Conservation (phyloP, 2,113 vertebrate species). For the Tachuris rubrigastra region DNA sequence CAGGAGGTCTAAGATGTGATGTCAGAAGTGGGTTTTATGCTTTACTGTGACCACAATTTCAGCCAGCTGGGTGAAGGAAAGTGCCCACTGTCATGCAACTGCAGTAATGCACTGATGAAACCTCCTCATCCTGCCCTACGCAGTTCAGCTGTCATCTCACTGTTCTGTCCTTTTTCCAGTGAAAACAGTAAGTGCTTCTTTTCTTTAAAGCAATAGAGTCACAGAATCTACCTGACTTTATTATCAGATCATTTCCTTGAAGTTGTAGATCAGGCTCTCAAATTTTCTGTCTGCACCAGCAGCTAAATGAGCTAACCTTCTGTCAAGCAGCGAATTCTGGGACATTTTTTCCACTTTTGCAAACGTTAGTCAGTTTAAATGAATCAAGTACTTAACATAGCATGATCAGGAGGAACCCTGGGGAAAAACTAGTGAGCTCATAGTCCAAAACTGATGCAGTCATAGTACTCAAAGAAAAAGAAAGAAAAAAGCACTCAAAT, state of each 20-base stretch:
- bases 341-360: slow-evolving; percentile 60
- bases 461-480: slow-evolving; percentile 53
- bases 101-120: background rate
- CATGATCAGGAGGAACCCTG: slow-evolving; percentile 48
- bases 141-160: background rate
- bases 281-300: background rate
- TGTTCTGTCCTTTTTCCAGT: background rate
- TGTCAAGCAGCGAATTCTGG: slow-evolving; percentile 51
- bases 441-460: slow-evolving; percentile 61
- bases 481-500: slow-evolving; percentile 55
- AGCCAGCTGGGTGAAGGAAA: background rate
- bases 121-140: background rate
- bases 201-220: background rate
- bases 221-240: background rate
- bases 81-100: background rate
- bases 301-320: slow-evolving; percentile 51
- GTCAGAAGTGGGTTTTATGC: background rate
- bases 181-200: background rate
- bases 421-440: slow-evolving; percentile 70
- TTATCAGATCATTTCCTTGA: background rate
- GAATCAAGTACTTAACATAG: slow-evolving; percentile 68
- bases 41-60: background rate
- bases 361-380: slow-evolving; percentile 61
- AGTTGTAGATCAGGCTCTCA: background rate
- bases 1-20: background rate